phyloP scores from a whole-genome alignment of 2,888 invertebrate genomes.

The Platycheirus rosarum region DNA sequence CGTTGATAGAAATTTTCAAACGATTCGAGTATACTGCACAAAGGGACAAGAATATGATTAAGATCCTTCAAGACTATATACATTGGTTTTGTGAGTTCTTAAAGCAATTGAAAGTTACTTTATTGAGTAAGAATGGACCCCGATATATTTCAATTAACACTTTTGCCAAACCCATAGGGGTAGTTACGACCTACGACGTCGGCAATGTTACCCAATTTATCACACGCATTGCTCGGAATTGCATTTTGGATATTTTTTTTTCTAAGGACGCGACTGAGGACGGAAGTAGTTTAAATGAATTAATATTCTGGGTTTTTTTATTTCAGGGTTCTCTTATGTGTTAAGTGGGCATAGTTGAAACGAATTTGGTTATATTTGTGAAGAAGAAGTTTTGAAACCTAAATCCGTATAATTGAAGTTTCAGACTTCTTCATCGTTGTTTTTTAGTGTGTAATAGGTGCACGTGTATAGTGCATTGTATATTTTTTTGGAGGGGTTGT shows the following conservation, averaged over 20 bases:
- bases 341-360: neutral
- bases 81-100: conserved; percentile 52
- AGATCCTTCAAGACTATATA: conserved; percentile 59
- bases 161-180: conserved; percentile 73
- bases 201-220: conserved; percentile 58
- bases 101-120: conserved; percentile 49
- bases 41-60: conserved; percentile 17
- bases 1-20: no score
- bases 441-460: conserved; percentile 25
- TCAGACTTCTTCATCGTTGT: conserved; percentile 22
- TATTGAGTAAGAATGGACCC: conserved; percentile 72
- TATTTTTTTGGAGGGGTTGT: conserved; percentile 13
- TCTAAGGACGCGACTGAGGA: conserved; percentile 51
- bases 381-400: conserved; percentile 17
- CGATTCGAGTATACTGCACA: no score
- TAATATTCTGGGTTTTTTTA: conserved; percentile 36
- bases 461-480: conserved; percentile 20
- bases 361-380: neutral
- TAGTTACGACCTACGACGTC: conserved; percentile 45
- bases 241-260: conserved; percentile 40
- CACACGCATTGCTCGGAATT: conserved; percentile 57
- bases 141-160: conserved; percentile 76
- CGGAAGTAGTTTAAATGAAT: conserved; percentile 68
- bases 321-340: conserved; percentile 26
- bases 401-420: conserved; percentile 37